Conservation (phyloP, 2,797 vertebrate genomes). For the Schizothorax lantsangensis region DNA sequence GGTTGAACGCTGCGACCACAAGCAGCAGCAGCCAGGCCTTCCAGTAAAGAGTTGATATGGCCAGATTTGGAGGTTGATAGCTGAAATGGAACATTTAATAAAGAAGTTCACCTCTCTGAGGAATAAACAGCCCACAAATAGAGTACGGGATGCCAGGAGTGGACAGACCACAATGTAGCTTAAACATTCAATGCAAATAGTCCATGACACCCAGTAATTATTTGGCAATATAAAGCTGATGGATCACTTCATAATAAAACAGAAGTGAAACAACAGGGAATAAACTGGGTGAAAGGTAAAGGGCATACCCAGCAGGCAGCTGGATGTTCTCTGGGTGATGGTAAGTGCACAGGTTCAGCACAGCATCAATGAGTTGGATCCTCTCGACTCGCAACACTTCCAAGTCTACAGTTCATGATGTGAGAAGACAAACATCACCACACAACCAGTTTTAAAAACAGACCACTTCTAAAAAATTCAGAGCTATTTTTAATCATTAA, state of each 20-base stretch:
- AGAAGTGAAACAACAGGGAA: slow-evolving; percentile 13
- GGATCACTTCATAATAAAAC: slow-evolving; percentile 27
- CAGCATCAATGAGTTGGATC: slow-evolving; percentile 95
- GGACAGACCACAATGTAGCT: slow-evolving; percentile 26
- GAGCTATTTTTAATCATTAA: background rate
- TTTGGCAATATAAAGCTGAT: slow-evolving; percentile 25
- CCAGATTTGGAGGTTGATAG: slow-evolving; percentile 95
- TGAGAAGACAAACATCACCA: background rate
- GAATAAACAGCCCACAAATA: slow-evolving; percentile 17
- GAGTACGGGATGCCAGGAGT: background rate
- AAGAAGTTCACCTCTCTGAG: slow-evolving; percentile 52
- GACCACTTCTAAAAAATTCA: background rate
- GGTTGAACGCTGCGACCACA: slow-evolving; percentile 96
- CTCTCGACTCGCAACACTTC: slow-evolving; percentile 95
- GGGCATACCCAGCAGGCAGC: slow-evolving; percentile 90
- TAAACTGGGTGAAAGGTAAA: slow-evolving; percentile 30
- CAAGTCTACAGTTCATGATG: slow-evolving; percentile 79
- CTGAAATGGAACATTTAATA: slow-evolving; percentile 72
- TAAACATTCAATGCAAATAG: slow-evolving; percentile 7
- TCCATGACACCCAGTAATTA: slow-evolving; percentile 20
- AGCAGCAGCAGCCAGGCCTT: slow-evolving; percentile 97
- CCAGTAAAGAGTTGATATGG: slow-evolving; percentile 97
- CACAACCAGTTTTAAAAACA: background rate
- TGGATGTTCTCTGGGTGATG: slow-evolving; percentile 99
- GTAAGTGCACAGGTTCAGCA: slow-evolving; percentile 97